These are phyloP conservation scores for Patella ulyssiponensis DNA, from an alignment of 2,888 invertebrate genomes.

Conservation along the genomic window DNA sequence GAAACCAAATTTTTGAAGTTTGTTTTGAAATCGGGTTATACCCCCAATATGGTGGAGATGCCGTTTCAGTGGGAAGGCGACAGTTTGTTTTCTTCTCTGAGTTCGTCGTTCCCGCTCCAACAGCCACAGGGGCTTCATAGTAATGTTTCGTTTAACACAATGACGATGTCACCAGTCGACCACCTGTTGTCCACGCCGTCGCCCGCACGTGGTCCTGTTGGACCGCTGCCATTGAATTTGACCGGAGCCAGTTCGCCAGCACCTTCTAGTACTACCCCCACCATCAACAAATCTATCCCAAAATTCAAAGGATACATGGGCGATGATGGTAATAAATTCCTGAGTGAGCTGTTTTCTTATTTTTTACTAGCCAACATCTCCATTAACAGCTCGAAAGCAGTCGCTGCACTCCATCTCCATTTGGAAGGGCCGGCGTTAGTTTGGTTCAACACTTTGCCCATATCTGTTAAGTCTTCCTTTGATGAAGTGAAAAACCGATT, in stretches of 20 bases:
- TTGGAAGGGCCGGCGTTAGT: not conserved
- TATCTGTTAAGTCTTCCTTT: not conserved
- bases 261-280: not conserved
- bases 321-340: not conserved
- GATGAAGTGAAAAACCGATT: not conserved
- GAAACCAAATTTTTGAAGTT: no score
- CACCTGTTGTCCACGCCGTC: no score
- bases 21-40: no score
- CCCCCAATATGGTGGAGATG: no score
- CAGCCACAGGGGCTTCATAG: no score
- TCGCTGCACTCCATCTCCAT: not conserved
- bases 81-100: no score
- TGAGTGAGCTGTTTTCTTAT: not conserved
- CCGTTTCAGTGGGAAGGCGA: no score
- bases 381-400: not conserved
- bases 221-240: no score
- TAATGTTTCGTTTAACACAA: no score
- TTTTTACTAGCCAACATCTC: not conserved
- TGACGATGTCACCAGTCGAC: no score
- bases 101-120: no score
- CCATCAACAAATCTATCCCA: not conserved
- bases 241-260: not conserved
- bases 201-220: no score
- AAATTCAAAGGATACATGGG: not conserved
- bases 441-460: not conserved